phyloP scores from a whole-genome alignment of 1,140 invertebrate genomes.

The Bilobella aurantiaca region DNA sequence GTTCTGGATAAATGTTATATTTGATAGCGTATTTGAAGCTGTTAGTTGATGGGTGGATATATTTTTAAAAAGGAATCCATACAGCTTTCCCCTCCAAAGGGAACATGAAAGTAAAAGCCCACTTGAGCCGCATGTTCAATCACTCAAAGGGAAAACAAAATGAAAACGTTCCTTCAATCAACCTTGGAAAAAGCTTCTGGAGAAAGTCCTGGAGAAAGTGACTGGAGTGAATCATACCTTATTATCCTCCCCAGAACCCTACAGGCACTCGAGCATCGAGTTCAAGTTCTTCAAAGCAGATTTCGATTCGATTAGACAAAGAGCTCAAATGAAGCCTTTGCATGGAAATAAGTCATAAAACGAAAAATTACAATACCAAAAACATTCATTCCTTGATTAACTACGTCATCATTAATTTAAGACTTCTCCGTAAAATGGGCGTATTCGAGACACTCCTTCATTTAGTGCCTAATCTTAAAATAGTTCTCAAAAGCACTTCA shows the following conservation, averaged over 20 bases:
- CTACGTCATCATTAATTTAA: no score
- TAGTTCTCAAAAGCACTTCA: no score
- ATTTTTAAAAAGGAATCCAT: background rate
- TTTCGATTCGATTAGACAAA: background rate
- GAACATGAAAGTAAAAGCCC: background rate
- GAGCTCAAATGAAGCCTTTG: background rate
- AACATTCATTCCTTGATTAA: no score
- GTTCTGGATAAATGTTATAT: no score
- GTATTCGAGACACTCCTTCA: no score
- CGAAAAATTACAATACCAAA: no score
- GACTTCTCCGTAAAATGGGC: no score
- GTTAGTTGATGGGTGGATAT: background rate
- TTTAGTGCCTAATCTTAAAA: no score
- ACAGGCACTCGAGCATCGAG: background rate
- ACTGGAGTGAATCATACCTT: background rate
- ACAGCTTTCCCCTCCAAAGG: background rate
- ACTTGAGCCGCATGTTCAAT: conserved; percentile 6
- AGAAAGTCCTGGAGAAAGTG: no score
- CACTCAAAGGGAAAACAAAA: background rate
- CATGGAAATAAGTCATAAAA: no score
- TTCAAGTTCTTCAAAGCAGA: background rate
- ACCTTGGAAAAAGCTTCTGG: background rate
- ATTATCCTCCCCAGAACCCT: background rate
- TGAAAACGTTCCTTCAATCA: conserved; percentile 8
- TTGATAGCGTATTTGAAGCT: background rate